A percentile compares a stretch with the other conserved stretches of the same genome.
phyloP scores from a whole-genome alignment of 2,113 vertebrate genomes.

The Tonatia bakeri region DNA sequence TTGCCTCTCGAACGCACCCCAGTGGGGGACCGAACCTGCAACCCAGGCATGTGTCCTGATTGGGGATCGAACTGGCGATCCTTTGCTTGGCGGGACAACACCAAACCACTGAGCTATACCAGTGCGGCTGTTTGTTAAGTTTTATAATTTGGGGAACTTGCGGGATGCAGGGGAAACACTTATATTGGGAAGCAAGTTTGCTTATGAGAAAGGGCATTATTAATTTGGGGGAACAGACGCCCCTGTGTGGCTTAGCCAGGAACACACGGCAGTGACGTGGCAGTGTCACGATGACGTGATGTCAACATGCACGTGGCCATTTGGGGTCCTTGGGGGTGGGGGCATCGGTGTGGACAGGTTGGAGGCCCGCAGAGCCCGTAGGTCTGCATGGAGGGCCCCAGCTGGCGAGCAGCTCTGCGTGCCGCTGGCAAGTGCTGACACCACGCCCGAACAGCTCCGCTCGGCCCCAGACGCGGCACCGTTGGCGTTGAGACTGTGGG shows the following conservation, averaged over 20 bases:
- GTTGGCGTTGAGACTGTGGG: no score
- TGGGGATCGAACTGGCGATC: no score
- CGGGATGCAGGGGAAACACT: neutral
- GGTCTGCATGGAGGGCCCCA: no score
- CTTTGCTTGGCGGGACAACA: no score
- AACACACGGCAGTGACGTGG: rapidly evolving
- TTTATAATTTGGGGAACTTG: neutral
- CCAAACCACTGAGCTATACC: no score
- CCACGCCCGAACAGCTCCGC: rapidly evolving
- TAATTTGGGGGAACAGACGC: no score
- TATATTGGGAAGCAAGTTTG: neutral
- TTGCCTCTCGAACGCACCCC: no score
- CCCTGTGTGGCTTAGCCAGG: neutral
- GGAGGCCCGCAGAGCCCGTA: neutral
- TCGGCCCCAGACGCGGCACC: no score
- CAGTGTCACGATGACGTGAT: rapidly evolving
- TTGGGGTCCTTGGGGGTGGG: neutral
- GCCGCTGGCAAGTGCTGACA: rapidly evolving
- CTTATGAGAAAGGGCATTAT: neutral
- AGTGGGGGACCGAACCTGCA: no score
- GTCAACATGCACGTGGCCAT: rapidly evolving
- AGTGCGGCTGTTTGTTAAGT: neutral
- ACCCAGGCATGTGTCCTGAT: no score
- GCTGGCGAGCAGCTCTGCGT: rapidly evolving
- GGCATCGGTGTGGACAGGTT: neutral